phyloP scores from a whole-genome alignment of 1,140 invertebrate species.

The Pogonognathellus flavescens region DNA sequence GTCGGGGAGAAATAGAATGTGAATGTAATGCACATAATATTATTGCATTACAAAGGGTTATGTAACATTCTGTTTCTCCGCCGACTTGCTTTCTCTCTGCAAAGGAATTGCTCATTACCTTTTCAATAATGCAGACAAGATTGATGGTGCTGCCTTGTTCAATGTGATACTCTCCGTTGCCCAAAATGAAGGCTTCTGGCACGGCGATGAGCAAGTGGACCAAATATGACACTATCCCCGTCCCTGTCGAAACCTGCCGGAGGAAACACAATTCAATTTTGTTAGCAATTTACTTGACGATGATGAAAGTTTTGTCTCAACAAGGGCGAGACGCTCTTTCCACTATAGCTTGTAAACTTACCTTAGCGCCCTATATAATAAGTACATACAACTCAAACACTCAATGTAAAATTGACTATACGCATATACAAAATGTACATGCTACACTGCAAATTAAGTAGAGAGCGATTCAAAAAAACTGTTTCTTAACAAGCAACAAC shows the following conservation, averaged over 20 bases:
- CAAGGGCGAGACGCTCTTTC: no score
- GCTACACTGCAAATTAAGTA: no score
- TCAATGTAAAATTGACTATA: no score
- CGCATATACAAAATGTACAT: no score
- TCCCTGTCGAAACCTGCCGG: conserved; percentile 85
- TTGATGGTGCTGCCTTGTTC: conserved; percentile 91
- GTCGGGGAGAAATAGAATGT: conserved; percentile 22
- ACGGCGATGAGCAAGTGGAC: conserved; percentile 89
- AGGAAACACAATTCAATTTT: conserved; percentile 65
- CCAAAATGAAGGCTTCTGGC: conserved; percentile 84
- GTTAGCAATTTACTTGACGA: not conserved
- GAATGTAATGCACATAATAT: conserved; percentile 31
- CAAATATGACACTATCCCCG: conserved; percentile 88
- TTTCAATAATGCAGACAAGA: conserved; percentile 92
- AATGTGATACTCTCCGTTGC: conserved; percentile 87
- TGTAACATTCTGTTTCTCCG: not conserved
- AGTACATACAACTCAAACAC: no score
- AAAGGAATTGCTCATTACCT: conserved; percentile 75
- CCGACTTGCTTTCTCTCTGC: conserved; percentile 1
- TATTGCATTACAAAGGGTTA: conserved; percentile 18
- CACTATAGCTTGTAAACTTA: no score
- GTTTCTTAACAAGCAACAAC: no score
- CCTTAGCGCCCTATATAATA: no score
- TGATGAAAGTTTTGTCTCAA: no score
- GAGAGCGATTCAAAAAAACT: no score